phyloP scores from a whole-genome alignment of 2,113 vertebrate genomes.

The Sitta europaea region DNA sequence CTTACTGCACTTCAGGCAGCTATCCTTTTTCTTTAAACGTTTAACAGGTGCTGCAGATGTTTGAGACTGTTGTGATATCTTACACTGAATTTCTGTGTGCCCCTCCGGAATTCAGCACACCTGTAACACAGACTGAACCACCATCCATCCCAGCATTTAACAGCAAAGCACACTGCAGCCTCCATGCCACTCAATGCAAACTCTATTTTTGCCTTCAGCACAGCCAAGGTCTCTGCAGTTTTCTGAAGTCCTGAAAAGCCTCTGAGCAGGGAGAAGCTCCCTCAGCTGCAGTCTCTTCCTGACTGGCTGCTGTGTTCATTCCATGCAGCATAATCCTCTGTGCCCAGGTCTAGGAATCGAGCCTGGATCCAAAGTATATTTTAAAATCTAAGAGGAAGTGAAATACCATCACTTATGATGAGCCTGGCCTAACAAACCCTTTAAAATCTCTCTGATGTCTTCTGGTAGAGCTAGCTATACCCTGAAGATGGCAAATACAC shows the following conservation, averaged over 20 bases:
- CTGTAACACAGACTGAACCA: not conserved
- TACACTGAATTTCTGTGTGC: not conserved
- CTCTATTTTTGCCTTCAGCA: not conserved
- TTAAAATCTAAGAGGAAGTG: not conserved
- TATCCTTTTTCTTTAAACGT: not conserved
- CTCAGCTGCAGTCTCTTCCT: not conserved
- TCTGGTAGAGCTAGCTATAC: not conserved
- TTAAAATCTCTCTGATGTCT: not conserved
- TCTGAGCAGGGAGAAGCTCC: not conserved
- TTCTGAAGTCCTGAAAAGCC: not conserved
- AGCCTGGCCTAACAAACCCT: not conserved
- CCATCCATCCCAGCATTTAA: not conserved
- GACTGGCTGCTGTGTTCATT: not conserved
- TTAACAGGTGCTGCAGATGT: not conserved
- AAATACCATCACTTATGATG: not conserved
- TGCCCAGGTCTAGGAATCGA: not conserved
- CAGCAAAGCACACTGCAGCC: not conserved
- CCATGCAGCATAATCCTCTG: not conserved
- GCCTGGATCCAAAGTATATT: not conserved
- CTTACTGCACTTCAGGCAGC: not conserved
- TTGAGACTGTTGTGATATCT: not conserved
- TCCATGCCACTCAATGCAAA: not conserved
- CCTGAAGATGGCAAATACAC: not conserved
- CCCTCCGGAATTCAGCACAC: not conserved
- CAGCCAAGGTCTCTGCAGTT: not conserved